Conservation (phyloP, 2,888 invertebrate genomes). For the Drosophila peninsularis region DNA sequence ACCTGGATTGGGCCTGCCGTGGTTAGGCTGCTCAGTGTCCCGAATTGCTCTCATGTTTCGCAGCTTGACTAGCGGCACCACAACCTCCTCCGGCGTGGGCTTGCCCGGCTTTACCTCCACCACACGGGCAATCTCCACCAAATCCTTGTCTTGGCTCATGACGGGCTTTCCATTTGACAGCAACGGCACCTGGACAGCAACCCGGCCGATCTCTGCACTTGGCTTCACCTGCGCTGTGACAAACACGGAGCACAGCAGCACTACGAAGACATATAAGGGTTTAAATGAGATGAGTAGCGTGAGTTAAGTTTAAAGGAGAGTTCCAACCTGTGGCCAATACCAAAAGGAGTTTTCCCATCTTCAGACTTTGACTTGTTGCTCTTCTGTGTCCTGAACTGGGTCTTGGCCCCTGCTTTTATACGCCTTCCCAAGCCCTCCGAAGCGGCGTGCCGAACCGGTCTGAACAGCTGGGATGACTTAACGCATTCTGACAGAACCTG, state of each 20-base stretch:
- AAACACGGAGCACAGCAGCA: constrained; percentile 62
- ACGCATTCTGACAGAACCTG: constrained; percentile 33
- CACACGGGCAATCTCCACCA: constrained; percentile 59
- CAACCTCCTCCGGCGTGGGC: constrained; percentile 33
- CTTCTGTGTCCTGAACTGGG: constrained; percentile 59
- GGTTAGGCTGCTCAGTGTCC: constrained; percentile 15
- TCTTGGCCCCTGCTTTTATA: constrained; percentile 51
- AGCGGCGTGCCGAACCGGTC: constrained; percentile 32
- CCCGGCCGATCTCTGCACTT: constrained; percentile 60
- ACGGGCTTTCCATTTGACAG: constrained; percentile 64
- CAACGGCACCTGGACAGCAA: constrained; percentile 66
- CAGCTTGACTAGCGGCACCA: constrained; percentile 46
- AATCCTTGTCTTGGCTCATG: constrained; percentile 38
- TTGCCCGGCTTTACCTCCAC: constrained; percentile 57
- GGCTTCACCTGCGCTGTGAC: constrained; percentile 74
- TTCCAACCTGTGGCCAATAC: constrained; percentile 72
- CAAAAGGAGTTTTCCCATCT: constrained; percentile 59
- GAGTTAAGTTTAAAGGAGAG: background rate
- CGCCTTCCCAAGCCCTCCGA: constrained; percentile 1
- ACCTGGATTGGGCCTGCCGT: constrained; percentile 24
- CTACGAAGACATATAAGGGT: constrained; percentile 32
- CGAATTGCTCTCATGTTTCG: constrained; percentile 44
- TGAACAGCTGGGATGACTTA: constrained; percentile 6
- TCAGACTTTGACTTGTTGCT: constrained; percentile 36
- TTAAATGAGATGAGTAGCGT: background rate